phyloP scores from a whole-genome alignment of 2,797 vertebrate genomes.

The Sphenopsis melanotis region DNA sequence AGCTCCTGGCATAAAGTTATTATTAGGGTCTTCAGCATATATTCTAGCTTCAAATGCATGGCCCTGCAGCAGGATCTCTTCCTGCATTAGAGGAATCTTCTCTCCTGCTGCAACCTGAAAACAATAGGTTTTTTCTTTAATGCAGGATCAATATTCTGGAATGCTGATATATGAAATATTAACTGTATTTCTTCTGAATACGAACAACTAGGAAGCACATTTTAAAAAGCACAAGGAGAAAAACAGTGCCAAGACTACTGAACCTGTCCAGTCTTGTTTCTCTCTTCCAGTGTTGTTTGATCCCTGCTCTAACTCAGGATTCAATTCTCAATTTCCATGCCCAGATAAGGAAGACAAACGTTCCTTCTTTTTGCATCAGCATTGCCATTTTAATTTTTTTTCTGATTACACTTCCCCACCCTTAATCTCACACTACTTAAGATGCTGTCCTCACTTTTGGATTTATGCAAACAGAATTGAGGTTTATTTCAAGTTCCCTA shows the following conservation, averaged over 20 bases:
- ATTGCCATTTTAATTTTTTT: neutral
- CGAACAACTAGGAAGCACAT: neutral
- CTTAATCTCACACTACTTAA: neutral
- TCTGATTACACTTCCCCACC: neutral
- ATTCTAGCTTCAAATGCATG: slow-evolving; percentile 97
- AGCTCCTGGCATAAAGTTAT: slow-evolving; percentile 91
- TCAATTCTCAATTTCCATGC: neutral
- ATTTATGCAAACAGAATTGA: neutral
- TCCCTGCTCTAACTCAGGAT: neutral
- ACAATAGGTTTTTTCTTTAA: neutral
- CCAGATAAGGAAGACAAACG: neutral
- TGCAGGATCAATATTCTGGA: neutral
- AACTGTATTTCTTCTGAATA: neutral
- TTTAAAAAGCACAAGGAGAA: neutral
- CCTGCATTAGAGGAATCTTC: slow-evolving; percentile 89
- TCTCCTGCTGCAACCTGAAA: slow-evolving; percentile 92
- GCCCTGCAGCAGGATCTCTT: slow-evolving; percentile 85
- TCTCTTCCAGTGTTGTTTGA: neutral
- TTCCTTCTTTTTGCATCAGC: neutral
- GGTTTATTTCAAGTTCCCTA: neutral
- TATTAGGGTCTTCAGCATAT: slow-evolving; percentile 93
- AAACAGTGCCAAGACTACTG: neutral
- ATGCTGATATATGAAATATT: neutral
- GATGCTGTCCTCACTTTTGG: neutral
- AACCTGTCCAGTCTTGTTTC: neutral